Percentiles rank a stretch among this genome's conserved stretches.
phyloP scores from a whole-genome alignment of 2,888 invertebrate species.

The Euproctis similis region DNA sequence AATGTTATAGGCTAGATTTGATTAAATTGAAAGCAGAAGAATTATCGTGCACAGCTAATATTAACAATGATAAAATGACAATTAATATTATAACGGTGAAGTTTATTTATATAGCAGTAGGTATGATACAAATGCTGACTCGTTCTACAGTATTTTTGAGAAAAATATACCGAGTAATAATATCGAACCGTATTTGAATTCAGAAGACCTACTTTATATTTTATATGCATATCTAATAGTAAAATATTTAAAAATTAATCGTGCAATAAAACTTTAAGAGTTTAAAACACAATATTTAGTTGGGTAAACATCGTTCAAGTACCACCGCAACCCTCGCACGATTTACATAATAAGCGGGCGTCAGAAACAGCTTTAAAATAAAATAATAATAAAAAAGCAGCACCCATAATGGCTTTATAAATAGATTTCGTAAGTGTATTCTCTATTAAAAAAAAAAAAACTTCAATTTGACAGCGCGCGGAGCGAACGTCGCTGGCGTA shows the following conservation, averaged over 20 bases:
- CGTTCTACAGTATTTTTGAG: no score
- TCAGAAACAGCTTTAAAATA: slow-evolving; percentile 58
- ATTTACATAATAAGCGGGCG: slow-evolving; percentile 64
- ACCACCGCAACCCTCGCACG: slow-evolving; percentile 32
- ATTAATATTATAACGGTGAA: no score
- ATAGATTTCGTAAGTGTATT: slow-evolving; percentile 69
- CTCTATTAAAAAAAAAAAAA: slow-evolving; percentile 72
- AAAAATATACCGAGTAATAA: no score
- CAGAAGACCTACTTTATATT: no score
- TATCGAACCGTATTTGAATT: no score
- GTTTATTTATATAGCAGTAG: no score
- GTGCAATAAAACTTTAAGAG: slow-evolving; percentile 33
- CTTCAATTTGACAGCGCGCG: slow-evolving; percentile 61
- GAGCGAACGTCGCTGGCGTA: slow-evolving; percentile 56
- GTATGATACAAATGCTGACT: no score
- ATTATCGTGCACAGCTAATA: no score
- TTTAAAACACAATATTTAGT: slow-evolving; percentile 43
- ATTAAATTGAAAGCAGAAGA: no score
- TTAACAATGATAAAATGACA: no score
- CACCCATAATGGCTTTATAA: slow-evolving; percentile 68
- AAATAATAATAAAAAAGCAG: slow-evolving; percentile 52
- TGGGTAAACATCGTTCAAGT: slow-evolving; percentile 36
- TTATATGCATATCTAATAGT: no score
- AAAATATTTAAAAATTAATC: slow-evolving; percentile 28
- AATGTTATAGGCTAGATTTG: no score